Evolutionary conservation across 2,113 vertebrate species (phyloP), one percentile per base, ranked within the genome.

Genomic region (Quiscalus mexicanus): DNA sequence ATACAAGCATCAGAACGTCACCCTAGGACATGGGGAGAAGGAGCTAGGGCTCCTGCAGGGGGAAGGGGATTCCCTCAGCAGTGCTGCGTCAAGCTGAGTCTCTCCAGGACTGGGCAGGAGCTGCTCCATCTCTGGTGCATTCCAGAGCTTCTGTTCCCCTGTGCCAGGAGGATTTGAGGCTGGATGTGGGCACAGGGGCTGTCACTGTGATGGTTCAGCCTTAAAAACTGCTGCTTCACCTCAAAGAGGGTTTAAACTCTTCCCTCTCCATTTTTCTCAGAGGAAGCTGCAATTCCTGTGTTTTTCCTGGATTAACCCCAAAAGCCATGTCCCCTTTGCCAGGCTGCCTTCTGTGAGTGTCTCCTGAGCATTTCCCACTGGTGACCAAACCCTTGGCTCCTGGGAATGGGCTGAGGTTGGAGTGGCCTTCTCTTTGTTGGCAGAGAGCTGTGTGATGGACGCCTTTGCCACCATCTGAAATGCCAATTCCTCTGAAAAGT

Each of bases 321-420:
- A 41, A 58, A 68, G 12, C 4, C 4, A 0, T 6, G 4, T 33
- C 18, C 17, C 12, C 42, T 79, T 80, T 56, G 31, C 12, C 60
- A 75, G 62, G 1, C 42, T 71, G 33, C 10, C 42, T 52, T 49
- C 16, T 42, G 25, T 15, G 12, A 5, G 60, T 50, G 33, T 82
- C 74, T 84, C 90, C 47, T 79, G 88, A 78, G 60, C 81, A n/a
- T 53, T 91, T 94, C 41, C 64, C 33, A 56, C 35, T 77, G 59
- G 42, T 3, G 2, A 47, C 20, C 55, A 67, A 84, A 12, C 2
- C 3, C 35, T 80, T 1, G 1, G 59, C 56, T 64, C 10, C 87
- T 87, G 77, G 77, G 63, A 52, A 28, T 3, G 37, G 82, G 44
- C 44, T 83, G 87, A 88, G 74, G 70, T 73, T 82, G 76, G 84